Percentiles rank a stretch among this genome's conserved stretches.
These are phyloP conservation scores for Aphodius granarius DNA, from an alignment of 2,888 invertebrate species.

Conservation along the genomic window DNA sequence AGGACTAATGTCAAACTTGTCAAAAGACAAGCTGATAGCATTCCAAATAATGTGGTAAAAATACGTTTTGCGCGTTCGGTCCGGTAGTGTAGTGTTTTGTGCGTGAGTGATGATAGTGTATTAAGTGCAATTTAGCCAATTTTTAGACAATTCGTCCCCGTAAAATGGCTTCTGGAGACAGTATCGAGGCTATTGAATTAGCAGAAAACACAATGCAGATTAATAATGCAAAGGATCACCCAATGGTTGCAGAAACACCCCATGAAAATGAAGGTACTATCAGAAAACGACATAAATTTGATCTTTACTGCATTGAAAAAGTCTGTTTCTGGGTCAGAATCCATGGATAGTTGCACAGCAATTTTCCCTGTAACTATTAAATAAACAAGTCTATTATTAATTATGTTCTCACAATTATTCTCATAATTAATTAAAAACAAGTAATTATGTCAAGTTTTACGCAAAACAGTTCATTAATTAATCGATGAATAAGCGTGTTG, in stretches of 20 bases:
- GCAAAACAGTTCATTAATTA: neutral
- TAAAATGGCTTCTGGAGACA: conserved; percentile 84
- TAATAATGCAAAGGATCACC: conserved; percentile 63
- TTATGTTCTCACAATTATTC: neutral
- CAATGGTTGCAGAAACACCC: conserved; percentile 60
- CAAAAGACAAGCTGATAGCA: conserved; percentile 61
- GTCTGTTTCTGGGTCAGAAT: neutral
- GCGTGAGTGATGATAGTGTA: conserved; percentile 15
- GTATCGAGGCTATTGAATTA: conserved; percentile 75
- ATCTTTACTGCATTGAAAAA: neutral
- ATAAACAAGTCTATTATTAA: neutral
- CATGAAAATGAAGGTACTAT: conserved; percentile 62
- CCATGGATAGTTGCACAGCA: neutral
- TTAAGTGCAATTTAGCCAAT: neutral
- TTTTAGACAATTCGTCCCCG: conserved; percentile 13
- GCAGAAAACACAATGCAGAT: conserved; percentile 67
- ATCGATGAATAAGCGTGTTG: neutral
- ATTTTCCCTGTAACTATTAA: neutral
- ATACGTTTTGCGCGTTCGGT: conserved; percentile 18
- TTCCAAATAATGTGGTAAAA: conserved; percentile 34
- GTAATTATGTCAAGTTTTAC: neutral
- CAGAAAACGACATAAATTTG: neutral
- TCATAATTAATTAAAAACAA: neutral
- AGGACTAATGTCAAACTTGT: conserved; percentile 48
- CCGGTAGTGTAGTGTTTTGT: conserved; percentile 16